phyloP scores from a whole-genome alignment of 2,113 vertebrate species.

The Meleagris gallopavo region DNA sequence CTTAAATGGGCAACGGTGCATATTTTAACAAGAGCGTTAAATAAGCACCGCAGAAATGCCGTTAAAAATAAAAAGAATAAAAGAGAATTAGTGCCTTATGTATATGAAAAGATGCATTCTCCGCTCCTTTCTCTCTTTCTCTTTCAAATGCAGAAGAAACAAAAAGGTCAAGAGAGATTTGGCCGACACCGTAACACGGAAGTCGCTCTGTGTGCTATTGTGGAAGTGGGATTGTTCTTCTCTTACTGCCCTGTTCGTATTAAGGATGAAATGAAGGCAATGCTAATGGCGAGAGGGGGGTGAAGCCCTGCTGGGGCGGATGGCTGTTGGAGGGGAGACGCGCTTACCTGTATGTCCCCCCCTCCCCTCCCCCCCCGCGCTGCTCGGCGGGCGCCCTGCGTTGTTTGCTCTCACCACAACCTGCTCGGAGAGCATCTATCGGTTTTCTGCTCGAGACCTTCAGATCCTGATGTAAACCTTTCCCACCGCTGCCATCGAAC shows the following conservation, averaged over 20 bases:
- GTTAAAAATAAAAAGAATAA: neutral
- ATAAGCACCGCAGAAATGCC: neutral
- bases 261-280: constrained; percentile 2
- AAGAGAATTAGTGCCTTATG: neutral
- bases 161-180: constrained; percentile 21
- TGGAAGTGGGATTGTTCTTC: neutral
- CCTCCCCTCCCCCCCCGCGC: neutral
- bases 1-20: neutral
- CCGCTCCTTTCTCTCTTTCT: neutral
- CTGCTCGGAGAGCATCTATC: neutral
- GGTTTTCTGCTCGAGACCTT: neutral
- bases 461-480: neutral
- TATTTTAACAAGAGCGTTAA: neutral
- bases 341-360: neutral
- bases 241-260: neutral
- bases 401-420: neutral
- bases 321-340: neutral
- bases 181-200: neutral
- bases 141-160: constrained; percentile 52
- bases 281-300: neutral
- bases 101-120: constrained; percentile 14
- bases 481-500: neutral
- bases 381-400: neutral
- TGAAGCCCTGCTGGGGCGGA: neutral
- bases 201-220: constrained; percentile 8